Evolutionary conservation across 2,888 invertebrate species (phyloP).

Genomic region (Mongoloraphidia duomilia): DNA sequence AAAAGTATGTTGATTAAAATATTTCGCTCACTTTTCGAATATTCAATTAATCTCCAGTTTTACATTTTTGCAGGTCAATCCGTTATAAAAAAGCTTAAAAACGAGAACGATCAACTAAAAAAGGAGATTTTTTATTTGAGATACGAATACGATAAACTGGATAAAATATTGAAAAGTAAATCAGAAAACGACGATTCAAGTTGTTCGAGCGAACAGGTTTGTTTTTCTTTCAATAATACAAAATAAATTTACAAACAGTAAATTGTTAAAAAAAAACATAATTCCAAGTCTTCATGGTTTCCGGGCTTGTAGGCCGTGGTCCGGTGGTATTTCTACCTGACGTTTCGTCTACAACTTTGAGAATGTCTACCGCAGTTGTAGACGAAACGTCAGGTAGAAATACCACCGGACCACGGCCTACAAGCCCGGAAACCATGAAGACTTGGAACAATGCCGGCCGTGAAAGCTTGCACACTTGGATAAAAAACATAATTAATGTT

Average conservation of each 20-base stretch:
- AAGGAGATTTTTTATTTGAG: slow-evolving; percentile 76
- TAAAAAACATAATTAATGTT: neutral
- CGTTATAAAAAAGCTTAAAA: slow-evolving; percentile 74
- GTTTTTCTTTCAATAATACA: neutral
- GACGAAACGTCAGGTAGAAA: too few species aligned
- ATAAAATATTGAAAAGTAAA: slow-evolving; percentile 55
- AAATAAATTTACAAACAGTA: neutral
- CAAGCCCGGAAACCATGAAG: too few species aligned
- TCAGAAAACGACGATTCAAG: slow-evolving; percentile 14
- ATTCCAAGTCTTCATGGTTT: too few species aligned
- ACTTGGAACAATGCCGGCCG: too few species aligned
- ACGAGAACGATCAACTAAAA: slow-evolving; percentile 77
- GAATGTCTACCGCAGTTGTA: too few species aligned
- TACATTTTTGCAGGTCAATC: slow-evolving; percentile 52
- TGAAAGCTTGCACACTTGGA: too few species aligned
- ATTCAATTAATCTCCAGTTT: neutral
- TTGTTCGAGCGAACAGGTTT: neutral
- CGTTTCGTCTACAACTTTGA: too few species aligned
- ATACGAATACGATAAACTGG: slow-evolving; percentile 78
- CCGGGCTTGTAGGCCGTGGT: too few species aligned
- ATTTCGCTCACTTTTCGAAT: slow-evolving; percentile 5
- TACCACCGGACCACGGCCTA: too few species aligned
- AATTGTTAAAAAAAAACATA: neutral
- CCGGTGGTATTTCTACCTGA: too few species aligned
- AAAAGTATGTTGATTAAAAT: slow-evolving; percentile 42